These are phyloP conservation scores for Megamerina dolium DNA, from an alignment of 2,888 invertebrate species.

Conservation along the genomic window DNA sequence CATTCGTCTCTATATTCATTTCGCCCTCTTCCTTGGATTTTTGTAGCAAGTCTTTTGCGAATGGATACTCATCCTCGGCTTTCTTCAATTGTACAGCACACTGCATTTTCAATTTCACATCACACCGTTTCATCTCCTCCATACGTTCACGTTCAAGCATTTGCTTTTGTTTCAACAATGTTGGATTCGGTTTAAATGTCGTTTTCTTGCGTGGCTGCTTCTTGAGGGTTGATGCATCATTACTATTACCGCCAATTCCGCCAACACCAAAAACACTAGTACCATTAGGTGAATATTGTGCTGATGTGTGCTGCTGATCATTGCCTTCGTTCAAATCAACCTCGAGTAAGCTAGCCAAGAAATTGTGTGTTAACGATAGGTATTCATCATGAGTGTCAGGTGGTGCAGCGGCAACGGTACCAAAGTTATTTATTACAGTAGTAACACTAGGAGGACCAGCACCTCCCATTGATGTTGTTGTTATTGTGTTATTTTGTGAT, in stretches of 20 bases:
- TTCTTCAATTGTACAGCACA: constrained; percentile 33
- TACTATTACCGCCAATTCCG: too few species aligned
- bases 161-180: constrained; percentile 38
- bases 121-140: constrained; percentile 39
- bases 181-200: constrained; percentile 46
- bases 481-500: not conserved
- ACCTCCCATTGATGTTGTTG: not conserved
- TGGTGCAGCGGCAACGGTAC: not conserved
- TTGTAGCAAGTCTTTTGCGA: constrained; percentile 32
- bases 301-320: too few species aligned
- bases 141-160: constrained; percentile 40
- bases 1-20: not conserved
- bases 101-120: constrained; percentile 42
- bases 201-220: constrained; percentile 47
- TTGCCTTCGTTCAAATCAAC: constrained; percentile 42
- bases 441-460: constrained; percentile 10
- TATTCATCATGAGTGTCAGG: constrained; percentile 20
- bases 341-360: constrained; percentile 44
- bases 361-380: constrained; percentile 30
- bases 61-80: constrained; percentile 36
- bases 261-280: too few species aligned
- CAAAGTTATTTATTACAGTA: not conserved
- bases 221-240: constrained; percentile 13
- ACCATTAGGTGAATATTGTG: too few species aligned
- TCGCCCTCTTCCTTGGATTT: not conserved